A percentile compares a stretch with the other conserved stretches of the same genome.
These are phyloP conservation scores for Salticus scenicus DNA, from an alignment of 2,888 invertebrate species.

Conservation along the genomic window DNA sequence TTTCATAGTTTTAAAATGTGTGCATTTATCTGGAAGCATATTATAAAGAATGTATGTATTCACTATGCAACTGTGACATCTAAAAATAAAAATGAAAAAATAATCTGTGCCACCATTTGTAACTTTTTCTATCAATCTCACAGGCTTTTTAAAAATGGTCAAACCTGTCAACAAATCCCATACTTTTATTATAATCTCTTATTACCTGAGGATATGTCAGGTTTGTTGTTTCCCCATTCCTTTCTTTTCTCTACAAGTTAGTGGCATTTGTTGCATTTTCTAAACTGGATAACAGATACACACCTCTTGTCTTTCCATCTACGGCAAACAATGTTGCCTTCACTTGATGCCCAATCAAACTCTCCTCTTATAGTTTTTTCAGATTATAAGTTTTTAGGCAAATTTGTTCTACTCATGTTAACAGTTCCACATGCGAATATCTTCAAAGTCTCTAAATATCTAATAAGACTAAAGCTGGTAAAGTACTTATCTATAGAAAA, in stretches of 20 bases:
- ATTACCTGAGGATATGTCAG: not conserved
- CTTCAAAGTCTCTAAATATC: not conserved
- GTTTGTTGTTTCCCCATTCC: slow-evolving; percentile 7
- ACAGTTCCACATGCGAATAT: slow-evolving; percentile 21
- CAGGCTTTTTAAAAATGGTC: not conserved
- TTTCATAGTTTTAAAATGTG: too few species aligned
- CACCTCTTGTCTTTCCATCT: slow-evolving; percentile 27
- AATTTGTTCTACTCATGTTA: not conserved
- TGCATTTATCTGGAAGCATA: too few species aligned
- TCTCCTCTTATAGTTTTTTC: not conserved
- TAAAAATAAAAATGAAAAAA: slow-evolving; percentile 8
- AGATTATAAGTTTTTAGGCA: not conserved
- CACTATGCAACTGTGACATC: not conserved
- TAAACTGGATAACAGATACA: not conserved
- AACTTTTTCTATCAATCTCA: not conserved
- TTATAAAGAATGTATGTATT: not conserved
- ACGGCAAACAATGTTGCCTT: not conserved
- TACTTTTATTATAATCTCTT: not conserved
- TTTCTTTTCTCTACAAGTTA: not conserved
- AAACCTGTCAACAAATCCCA: slow-evolving; percentile 3
- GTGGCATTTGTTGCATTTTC: not conserved
- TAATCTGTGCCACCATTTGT: slow-evolving; percentile 3
- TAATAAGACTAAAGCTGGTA: not conserved
- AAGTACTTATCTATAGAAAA: slow-evolving; percentile 17
- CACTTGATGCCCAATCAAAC: slow-evolving; percentile 13